A percentile compares a stretch with the other conserved stretches of the same genome.
Evolutionary conservation across 2,797 vertebrate species (phyloP).

Genomic region (Sitta carolinensis): DNA sequence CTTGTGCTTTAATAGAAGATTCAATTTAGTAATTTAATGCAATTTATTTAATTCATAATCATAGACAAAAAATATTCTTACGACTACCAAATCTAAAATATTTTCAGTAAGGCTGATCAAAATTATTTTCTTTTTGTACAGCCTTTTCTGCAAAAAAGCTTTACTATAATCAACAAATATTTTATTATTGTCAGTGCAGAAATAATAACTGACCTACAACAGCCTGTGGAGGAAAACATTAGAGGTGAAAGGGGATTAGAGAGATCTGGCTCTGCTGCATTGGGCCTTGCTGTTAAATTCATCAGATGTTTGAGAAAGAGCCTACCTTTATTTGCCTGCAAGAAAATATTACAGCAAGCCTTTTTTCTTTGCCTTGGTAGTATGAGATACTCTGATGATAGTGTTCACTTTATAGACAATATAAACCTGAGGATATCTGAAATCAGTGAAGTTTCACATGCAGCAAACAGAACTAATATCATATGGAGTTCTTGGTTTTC

Average conservation of each 20-base stretch:
- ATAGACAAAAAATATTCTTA: neutral
- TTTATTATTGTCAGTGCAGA: neutral
- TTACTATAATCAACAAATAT: neutral
- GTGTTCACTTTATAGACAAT: neutral
- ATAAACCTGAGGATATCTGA: slow-evolving; percentile 9
- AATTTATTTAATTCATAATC: slow-evolving; percentile 1
- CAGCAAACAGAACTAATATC: slow-evolving; percentile 9
- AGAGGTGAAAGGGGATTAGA: slow-evolving; percentile 1
- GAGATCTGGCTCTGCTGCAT: neutral
- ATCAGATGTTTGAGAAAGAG: neutral
- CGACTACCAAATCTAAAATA: neutral
- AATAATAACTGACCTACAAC: neutral
- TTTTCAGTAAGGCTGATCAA: neutral
- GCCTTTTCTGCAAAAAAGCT: neutral
- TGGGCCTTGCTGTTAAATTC: neutral
- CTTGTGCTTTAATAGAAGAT: slow-evolving; percentile 13
- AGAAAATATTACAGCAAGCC: neutral
- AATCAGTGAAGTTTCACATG: neutral
- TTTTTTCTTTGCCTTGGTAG: neutral
- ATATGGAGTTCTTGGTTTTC: slow-evolving; percentile 13
- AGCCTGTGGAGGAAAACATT: neutral
- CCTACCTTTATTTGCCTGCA: neutral
- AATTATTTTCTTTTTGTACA: neutral
- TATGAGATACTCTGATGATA: neutral
- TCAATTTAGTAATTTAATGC: slow-evolving; percentile 9